phyloP scores from a whole-genome alignment of 2,113 vertebrate genomes.

The Bujurquina vittata region DNA sequence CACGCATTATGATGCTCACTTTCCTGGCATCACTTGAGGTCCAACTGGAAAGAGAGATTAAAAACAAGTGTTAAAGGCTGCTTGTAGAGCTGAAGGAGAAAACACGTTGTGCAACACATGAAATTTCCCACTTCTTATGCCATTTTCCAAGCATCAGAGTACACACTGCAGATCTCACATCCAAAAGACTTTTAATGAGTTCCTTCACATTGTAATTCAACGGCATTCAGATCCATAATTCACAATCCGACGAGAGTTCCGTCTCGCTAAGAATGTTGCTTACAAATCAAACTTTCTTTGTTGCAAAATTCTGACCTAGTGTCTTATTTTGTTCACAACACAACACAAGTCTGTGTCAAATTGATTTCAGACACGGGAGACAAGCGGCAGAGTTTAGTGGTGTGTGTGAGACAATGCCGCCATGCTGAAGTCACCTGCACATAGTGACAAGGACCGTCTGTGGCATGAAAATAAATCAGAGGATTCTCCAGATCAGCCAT shows the following conservation, averaged over 20 bases:
- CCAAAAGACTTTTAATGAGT: neutral
- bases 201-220: neutral
- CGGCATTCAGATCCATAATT: slow-evolving; percentile 20
- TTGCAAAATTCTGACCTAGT: neutral
- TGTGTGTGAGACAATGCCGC: slow-evolving; percentile 47
- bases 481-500: slow-evolving; percentile 68
- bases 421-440: slow-evolving; percentile 54
- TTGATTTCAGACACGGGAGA: slow-evolving; percentile 53
- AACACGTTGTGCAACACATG: neutral
- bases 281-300: slow-evolving; percentile 20
- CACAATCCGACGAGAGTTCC: neutral
- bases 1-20: slow-evolving; percentile 82
- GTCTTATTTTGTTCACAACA: neutral
- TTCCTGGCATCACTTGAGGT: slow-evolving; percentile 87
- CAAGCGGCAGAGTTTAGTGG: slow-evolving; percentile 46
- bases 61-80: neutral
- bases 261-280: neutral
- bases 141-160: slow-evolving; percentile 18
- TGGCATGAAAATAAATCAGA: slow-evolving; percentile 62
- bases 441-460: slow-evolving; percentile 62
- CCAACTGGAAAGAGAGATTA: slow-evolving; percentile 43
- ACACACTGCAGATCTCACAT: slow-evolving; percentile 18
- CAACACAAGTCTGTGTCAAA: slow-evolving; percentile 36
- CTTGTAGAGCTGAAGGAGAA: neutral
- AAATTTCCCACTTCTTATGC: neutral